Evolutionary conservation across 2,113 vertebrate species (phyloP).

Genomic region (Hippocampus comes): DNA sequence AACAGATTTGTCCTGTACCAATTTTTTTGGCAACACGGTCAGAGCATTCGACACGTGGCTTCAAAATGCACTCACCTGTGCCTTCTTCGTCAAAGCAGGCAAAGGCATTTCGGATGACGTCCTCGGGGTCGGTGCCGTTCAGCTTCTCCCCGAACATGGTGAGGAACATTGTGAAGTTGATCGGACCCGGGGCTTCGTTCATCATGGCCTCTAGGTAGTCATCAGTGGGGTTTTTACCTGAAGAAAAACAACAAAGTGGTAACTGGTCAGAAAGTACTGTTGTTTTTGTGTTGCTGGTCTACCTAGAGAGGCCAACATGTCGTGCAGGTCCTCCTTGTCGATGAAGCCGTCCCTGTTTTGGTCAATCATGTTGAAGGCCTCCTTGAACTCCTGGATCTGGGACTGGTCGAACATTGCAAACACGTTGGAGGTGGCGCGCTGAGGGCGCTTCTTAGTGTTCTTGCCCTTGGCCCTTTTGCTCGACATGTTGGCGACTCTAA

Average conservation of each 20-base stretch:
- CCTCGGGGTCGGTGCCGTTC: slow-evolving; percentile 80
- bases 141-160: slow-evolving; percentile 97
- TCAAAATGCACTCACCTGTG: slow-evolving; percentile 69
- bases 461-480: slow-evolving; percentile 95
- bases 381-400: slow-evolving; percentile 92
- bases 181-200: slow-evolving; percentile 90
- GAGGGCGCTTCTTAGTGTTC: slow-evolving; percentile 93
- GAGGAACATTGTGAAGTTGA: slow-evolving; percentile 96
- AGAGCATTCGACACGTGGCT: neutral
- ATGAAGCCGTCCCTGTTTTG: slow-evolving; percentile 92
- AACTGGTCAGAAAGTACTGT: too few species aligned
- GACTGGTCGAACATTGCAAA: slow-evolving; percentile 95
- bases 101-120: slow-evolving; percentile 91
- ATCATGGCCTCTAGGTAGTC: slow-evolving; percentile 92
- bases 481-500: slow-evolving; percentile 74
- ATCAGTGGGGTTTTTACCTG: slow-evolving; percentile 91
- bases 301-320: slow-evolving; percentile 92
- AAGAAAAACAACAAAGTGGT: neutral
- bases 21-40: neutral
- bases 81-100: slow-evolving; percentile 94
- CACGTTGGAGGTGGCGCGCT: slow-evolving; percentile 90
- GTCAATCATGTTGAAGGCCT: slow-evolving; percentile 95
- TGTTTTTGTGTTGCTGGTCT: slow-evolving; percentile 8
- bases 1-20: too few species aligned
- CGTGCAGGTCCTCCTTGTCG: slow-evolving; percentile 90